Evolutionary conservation across 2,888 invertebrate genomes (phyloP).

Genomic region (Microctonus brassicae): DNA sequence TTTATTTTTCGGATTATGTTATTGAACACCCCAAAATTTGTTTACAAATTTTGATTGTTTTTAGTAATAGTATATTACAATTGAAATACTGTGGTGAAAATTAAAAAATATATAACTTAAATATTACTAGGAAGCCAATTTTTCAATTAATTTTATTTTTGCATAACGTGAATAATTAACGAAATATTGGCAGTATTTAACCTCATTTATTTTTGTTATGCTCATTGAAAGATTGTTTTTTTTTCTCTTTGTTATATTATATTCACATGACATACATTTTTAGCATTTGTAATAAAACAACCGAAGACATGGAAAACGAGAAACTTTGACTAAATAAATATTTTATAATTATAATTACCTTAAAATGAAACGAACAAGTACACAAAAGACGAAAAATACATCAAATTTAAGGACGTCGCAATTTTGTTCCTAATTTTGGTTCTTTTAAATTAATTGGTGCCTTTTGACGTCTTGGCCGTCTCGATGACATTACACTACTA

Average conservation of each 20-base stretch:
- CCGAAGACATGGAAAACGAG: neutral
- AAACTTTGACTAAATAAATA: neutral
- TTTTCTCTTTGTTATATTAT: neutral
- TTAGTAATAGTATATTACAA: neutral
- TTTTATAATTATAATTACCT: no score
- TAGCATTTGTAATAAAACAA: neutral
- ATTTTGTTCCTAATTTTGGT: constrained; percentile 55
- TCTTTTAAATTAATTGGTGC: constrained; percentile 57
- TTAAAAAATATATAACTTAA: neutral
- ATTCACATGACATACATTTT: no score
- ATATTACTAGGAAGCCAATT: neutral
- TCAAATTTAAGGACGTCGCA: constrained; percentile 47
- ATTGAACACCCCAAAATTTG: neutral
- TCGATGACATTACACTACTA: constrained; percentile 41
- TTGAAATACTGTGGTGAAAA: neutral
- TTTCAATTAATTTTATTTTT: neutral
- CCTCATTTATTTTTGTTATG: neutral
- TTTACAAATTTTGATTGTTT: neutral
- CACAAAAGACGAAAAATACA: neutral
- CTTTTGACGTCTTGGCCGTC: constrained; percentile 57
- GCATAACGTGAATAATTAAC: neutral
- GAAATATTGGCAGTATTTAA: no score
- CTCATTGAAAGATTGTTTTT: neutral
- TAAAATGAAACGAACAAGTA: neutral
- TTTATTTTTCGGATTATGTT: neutral